Conservation (phyloP, 2,888 invertebrate species). For the Teinopalpus imperialis region DNA sequence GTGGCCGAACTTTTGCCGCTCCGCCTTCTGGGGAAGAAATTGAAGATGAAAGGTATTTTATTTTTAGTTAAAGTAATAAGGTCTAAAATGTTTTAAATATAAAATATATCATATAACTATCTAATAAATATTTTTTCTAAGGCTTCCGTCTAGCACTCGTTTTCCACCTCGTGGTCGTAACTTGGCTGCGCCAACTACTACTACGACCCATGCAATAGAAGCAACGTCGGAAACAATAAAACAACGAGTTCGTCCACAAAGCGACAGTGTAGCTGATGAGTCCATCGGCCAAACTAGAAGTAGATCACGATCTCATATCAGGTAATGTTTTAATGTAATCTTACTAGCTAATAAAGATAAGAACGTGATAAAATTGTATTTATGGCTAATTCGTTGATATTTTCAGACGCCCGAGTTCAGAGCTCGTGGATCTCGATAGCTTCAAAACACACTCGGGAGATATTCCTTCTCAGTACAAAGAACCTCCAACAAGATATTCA, state of each 20-base stretch:
- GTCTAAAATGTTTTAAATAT: too few relatives aligned
- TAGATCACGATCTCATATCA: slow-evolving; percentile 83
- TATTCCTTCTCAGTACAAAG: slow-evolving; percentile 78
- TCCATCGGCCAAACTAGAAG: slow-evolving; percentile 73
- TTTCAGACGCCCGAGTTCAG: slow-evolving; percentile 87
- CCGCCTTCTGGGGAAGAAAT: slow-evolving; percentile 77
- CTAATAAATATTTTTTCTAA: slow-evolving; percentile 28
- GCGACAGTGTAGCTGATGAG: slow-evolving; percentile 73
- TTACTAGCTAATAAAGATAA: not conserved
- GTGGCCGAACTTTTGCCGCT: slow-evolving; percentile 72
- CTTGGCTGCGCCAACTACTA: slow-evolving; percentile 66
- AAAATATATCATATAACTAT: too few relatives aligned
- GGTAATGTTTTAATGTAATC: slow-evolving; percentile 41
- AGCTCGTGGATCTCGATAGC: slow-evolving; percentile 90
- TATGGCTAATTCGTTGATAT: not conserved
- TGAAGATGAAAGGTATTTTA: slow-evolving; percentile 72
- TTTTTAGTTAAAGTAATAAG: slow-evolving; percentile 10
- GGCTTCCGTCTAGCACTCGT: slow-evolving; percentile 92
- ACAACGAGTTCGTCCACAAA: slow-evolving; percentile 64
- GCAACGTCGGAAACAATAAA: slow-evolving; percentile 67
- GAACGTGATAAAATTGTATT: slow-evolving; percentile 1
- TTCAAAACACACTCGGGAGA: slow-evolving; percentile 88
- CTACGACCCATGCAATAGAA: slow-evolving; percentile 69
- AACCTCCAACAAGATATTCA: slow-evolving; percentile 67
- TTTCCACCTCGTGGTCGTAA: slow-evolving; percentile 88